Evolutionary conservation across 2,113 vertebrate species (phyloP), one percentile per base, ranked within the genome.

Genomic region (Acanthisitta chloris): DNA sequence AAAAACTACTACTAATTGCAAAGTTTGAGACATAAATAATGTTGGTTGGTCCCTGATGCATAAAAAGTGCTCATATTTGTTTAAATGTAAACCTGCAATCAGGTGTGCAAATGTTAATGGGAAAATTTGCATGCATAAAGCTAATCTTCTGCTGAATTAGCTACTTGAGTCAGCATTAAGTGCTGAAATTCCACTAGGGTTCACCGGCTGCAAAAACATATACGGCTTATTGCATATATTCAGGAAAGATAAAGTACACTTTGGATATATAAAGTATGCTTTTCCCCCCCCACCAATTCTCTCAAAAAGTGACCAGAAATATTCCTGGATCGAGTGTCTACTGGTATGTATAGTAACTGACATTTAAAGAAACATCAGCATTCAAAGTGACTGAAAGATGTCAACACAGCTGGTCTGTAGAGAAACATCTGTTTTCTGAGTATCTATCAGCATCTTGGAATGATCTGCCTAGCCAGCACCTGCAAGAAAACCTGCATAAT

Each of bases 1-100:
- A 89, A 52, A 28, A 81, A 42, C 42, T 54, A 46, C 43, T n/a
- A 58, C 16, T 91, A 87, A 81, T 58, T 59, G 31, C 8, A 64
- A 85, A 67, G 14, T 78, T 84, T 81, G n/a, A 84, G 77, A 66
- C 26, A 70, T 59, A 83, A 90, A 80, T 80, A 86, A 83, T 33
- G 12, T 52, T n/a, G 88, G 20, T 36, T 42, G 51, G n/a, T 52
- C 54, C 83, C 46, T 62, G 34, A 89, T 77, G 31, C 10, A 78
- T 26, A 52, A 67, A 67, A 91, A 82, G 18, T 59, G 36, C 15
- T 94, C 55, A 55, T 84, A 58, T 78, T 83, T 87, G 40, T 79
- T 90, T 87, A 85, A 91, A 86, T n/a, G 28, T 51, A 92, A 94
- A 86, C 81, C 45, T 85, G 66, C 28, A 87, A 81, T 89, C n/a